Evolutionary conservation across 2,888 invertebrate species (phyloP).

Genomic region (Empis livida): DNA sequence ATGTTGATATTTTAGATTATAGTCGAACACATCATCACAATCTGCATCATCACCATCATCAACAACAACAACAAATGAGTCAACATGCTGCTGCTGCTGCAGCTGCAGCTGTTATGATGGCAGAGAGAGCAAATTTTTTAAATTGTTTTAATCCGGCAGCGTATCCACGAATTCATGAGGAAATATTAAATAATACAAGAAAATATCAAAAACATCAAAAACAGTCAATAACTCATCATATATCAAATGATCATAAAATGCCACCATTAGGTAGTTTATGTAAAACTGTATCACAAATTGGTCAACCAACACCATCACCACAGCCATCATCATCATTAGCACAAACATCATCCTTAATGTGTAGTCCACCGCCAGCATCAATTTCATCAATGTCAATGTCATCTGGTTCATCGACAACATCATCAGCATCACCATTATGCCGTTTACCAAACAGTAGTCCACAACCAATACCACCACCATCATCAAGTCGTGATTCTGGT

Average conservation of each 20-base stretch:
- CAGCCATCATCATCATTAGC: constrained; percentile 20
- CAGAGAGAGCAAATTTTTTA: constrained; percentile 32
- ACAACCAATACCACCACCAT: constrained; percentile 33
- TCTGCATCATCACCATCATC: constrained; percentile 10
- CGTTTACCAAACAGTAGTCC: constrained; percentile 21
- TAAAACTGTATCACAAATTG: constrained; percentile 56
- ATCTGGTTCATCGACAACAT: constrained; percentile 18
- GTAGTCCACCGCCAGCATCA: constrained; percentile 16
- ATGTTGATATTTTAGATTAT: constrained; percentile 6
- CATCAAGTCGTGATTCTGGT: constrained; percentile 34
- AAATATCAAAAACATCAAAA: not conserved
- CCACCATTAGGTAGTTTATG: constrained; percentile 55
- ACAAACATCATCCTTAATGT: constrained; percentile 5
- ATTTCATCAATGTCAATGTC: constrained; percentile 17
- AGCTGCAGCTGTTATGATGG: constrained; percentile 31
- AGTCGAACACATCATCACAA: constrained; percentile 5
- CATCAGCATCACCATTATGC: constrained; percentile 10
- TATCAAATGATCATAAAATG: constrained; percentile 21
- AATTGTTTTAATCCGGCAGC: constrained; percentile 34
- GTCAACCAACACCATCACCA: constrained; percentile 25
- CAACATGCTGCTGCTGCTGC: constrained; percentile 31
- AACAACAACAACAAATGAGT: constrained; percentile 17
- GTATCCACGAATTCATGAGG: constrained; percentile 35
- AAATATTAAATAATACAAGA: constrained; percentile 29
- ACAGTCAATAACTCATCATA: constrained; percentile 6